Percentiles rank a stretch among this genome's conserved stretches.
Evolutionary conservation across 1,140 invertebrate species (phyloP).

Genomic region (Pristionchus pacificus): DNA sequence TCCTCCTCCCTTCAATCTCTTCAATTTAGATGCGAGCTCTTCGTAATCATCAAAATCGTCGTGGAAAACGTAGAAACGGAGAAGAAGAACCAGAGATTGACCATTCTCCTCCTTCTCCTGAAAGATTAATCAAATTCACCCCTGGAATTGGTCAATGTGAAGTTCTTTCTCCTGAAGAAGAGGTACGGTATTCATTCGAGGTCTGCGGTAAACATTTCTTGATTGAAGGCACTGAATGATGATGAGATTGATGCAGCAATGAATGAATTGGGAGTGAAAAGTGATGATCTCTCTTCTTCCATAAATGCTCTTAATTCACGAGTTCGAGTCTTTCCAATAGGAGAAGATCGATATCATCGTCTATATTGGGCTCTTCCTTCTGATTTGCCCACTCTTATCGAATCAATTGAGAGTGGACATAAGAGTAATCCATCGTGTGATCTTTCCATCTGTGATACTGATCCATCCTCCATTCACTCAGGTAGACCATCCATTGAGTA

Average conservation of each 20-base stretch:
- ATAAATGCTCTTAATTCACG: slow-evolving; percentile 19
- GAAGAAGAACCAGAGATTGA: too few relatives aligned
- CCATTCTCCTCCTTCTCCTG: too few relatives aligned
- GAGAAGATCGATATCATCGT: slow-evolving; percentile 7
- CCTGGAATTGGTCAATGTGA: slow-evolving; percentile 31
- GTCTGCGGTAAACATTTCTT: background rate
- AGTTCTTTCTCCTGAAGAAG: slow-evolving; percentile 17
- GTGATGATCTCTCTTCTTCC: slow-evolving; percentile 8
- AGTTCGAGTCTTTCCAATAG: slow-evolving; percentile 24
- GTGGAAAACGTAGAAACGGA: too few relatives aligned
- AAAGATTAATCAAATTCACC: slow-evolving; percentile 29
- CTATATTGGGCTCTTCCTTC: slow-evolving; percentile 26
- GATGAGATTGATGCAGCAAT: slow-evolving; percentile 17
- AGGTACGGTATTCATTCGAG: background rate
- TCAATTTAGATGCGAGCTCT: too few relatives aligned
- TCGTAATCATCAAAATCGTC: too few relatives aligned
- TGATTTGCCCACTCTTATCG: slow-evolving; percentile 11
- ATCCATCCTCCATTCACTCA: background rate
- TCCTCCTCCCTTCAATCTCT: too few relatives aligned
- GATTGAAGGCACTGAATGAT: slow-evolving; percentile 15
- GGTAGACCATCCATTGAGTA: background rate
- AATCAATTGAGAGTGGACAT: slow-evolving; percentile 13
- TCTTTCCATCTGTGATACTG: background rate
- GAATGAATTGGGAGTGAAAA: slow-evolving; percentile 14
- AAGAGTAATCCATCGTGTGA: background rate